Base-by-base conservation (phyloP, 1,140 invertebrate genomes). In the Agrypnia vestita region DNA sequence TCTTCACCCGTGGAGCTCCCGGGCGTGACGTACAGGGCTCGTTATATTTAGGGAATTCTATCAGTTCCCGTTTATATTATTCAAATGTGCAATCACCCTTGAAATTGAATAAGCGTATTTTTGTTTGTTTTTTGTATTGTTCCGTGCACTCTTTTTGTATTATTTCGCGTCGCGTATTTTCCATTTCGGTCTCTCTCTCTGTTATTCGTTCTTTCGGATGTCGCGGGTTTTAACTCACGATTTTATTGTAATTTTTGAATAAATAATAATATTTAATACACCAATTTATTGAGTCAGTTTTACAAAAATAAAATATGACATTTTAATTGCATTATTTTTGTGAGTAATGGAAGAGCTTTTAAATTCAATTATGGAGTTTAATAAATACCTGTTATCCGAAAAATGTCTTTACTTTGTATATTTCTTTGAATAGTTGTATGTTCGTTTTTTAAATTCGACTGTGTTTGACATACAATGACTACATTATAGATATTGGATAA, bases 71-170 rank as follows among this genome's bases (percentile, higher is more conserved):
- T 82, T 73, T 82, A 82, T 82, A 82, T 80, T 82, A 82, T 82
- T 80, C 81, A 82, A 80, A 80, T 80, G 81, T 78, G 81, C 81
- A 82, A 80, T 82, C 81, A 80, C 78, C 81, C 81, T 61, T 76
- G 81, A 82, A 82, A 82, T 82, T 82, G 81, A 82, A 82, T 82
- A 82, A 82, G 76, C 81, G 81, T 71, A 79, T 82, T 82, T 82
- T 82, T 82, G 25, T 35, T 35, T 80, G 78, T 79, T 79, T 82
- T 82, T 78, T 75, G 69, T 75, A 79, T 71, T 80, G 80, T 64
- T 49, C 61, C 53, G 62, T 46, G 56, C 76, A 79, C 80, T 79
- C 62, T 82, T 82, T 82, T 82, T 82, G 74, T 76, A 76, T 74
- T 56, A 80, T 76, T 71, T 74, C 72, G 71, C 62, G 71, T 76